These are phyloP conservation scores for Oncorhynchus tshawytscha DNA, from an alignment of 2,113 vertebrate species.

Conservation along the genomic window DNA sequence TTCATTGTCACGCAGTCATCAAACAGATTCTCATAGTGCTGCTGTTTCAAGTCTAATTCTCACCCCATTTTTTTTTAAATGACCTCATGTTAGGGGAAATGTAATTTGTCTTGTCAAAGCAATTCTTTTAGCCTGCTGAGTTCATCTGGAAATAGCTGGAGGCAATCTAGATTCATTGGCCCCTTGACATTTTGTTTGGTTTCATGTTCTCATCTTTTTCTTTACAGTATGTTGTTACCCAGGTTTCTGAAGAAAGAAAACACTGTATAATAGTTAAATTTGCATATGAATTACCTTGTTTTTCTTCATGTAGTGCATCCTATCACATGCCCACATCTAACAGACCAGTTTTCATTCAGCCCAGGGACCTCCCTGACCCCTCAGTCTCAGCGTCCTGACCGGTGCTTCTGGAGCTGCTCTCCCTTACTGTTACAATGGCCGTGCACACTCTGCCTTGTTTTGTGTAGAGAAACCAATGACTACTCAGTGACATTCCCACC, in stretches of 20 bases:
- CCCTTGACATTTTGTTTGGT: neutral
- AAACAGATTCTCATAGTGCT: neutral
- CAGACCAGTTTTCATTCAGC: neutral
- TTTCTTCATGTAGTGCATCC: neutral
- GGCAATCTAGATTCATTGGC: neutral
- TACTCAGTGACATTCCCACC: neutral
- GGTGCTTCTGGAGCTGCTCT: neutral
- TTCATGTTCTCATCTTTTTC: neutral
- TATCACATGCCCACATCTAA: neutral
- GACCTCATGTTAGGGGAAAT: no score
- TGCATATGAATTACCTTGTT: no score
- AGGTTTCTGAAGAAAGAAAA: neutral
- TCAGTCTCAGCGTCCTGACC: neutral
- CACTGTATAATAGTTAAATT: neutral
- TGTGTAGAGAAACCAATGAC: neutral
- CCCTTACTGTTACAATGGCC: neutral
- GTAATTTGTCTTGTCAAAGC: neutral
- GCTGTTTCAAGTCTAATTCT: neutral
- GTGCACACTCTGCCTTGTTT: neutral
- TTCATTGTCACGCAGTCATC: neutral
- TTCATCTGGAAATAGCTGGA: neutral
- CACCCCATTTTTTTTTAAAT: no score
- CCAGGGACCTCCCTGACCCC: neutral
- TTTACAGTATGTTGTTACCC: neutral
- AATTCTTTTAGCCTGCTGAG: neutral